These are phyloP conservation scores for Ypsolopha scabrella DNA, from an alignment of 2,888 invertebrate species.

Conservation along the genomic window DNA sequence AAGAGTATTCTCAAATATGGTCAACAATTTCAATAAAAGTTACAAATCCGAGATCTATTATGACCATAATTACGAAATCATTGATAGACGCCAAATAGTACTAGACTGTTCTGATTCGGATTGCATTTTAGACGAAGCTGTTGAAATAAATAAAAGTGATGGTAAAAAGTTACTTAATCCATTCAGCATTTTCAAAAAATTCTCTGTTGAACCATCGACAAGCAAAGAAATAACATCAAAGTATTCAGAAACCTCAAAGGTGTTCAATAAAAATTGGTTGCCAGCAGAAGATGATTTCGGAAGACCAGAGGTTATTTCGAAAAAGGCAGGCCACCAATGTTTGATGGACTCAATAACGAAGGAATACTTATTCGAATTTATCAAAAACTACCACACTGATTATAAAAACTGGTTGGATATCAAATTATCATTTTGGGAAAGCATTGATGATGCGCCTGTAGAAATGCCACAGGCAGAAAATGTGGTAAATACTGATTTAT, in stretches of 20 bases:
- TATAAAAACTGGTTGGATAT: slow-evolving; percentile 42
- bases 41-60: slow-evolving; percentile 44
- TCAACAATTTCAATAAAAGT: slow-evolving; percentile 46
- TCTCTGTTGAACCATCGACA: slow-evolving; percentile 12
- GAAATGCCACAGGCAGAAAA: slow-evolving; percentile 21
- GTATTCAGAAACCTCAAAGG: too few species aligned
- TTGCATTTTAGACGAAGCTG: slow-evolving; percentile 25
- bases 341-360: slow-evolving; percentile 26
- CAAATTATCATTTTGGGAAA: slow-evolving; percentile 38
- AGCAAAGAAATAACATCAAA: slow-evolving; percentile 4
- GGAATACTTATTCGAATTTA: slow-evolving; percentile 34
- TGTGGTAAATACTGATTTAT: slow-evolving; percentile 14
- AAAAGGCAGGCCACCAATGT: slow-evolving; percentile 15
- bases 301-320: slow-evolving; percentile 31
- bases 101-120: slow-evolving; percentile 47
- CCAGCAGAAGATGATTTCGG: slow-evolving; percentile 44
- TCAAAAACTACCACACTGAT: slow-evolving; percentile 23
- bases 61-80: slow-evolving; percentile 30
- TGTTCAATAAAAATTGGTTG: slow-evolving; percentile 28
- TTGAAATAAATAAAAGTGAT: slow-evolving; percentile 10
- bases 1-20: slow-evolving; percentile 39
- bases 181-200: slow-evolving; percentile 41
- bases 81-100: slow-evolving; percentile 33
- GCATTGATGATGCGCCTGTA: slow-evolving; percentile 28
- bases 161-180: slow-evolving; percentile 46